Base-by-base conservation (phyloP, 2,797 vertebrate genomes). In the Periophthalmus magnuspinnatus region DNA sequence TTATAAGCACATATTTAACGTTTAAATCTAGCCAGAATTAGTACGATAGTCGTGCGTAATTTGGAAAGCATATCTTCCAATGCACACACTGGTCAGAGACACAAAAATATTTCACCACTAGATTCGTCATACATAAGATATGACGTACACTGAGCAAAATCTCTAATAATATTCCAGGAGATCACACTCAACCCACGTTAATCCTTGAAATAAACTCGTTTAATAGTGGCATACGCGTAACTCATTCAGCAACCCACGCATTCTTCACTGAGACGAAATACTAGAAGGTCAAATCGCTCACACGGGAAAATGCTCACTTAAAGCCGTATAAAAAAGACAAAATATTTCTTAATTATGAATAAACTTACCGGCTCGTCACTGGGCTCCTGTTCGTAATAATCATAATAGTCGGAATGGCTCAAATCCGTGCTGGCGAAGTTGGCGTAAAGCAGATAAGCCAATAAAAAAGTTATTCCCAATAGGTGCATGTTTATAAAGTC, bases 311-410 rank as follows among this genome's bases (percentile, higher is more conserved):
- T 7, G n/a, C 4, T 5, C 41, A 28, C 41, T 47, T 64, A 47
- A 61, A 52, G 19, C 8, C n/a, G 19, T 52, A 5, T 8, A n/a
- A 50, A n/a, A n/a, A n/a, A 45, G 1, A 5, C 5, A 1, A 36
- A 59, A 60, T 33, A 19, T 19, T 9, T 36, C 7, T 33, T 60
- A 5, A 34, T 64, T 13, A 9, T 3, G 3, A 33, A 21, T 24
- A 22, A 36, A 90, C 95, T 93, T 86, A 97, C 96, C 96, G 94
- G 92, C 33, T 90, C 88, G 86, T 95, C 94, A 78, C 81, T 93
- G 82, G 90, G 88, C 64, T 91, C 41, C 41, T 45, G 92, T 80
- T 95, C 95, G 70, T 78, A 81, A 78, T 93, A 84, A 81, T 97
- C 95, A 69, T 95, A 89, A 77, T 94, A 94, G 55, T 95, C 95